These are phyloP conservation scores for Ursus arctos DNA, from an alignment of 2,113 vertebrate species.

Conservation along the genomic window DNA sequence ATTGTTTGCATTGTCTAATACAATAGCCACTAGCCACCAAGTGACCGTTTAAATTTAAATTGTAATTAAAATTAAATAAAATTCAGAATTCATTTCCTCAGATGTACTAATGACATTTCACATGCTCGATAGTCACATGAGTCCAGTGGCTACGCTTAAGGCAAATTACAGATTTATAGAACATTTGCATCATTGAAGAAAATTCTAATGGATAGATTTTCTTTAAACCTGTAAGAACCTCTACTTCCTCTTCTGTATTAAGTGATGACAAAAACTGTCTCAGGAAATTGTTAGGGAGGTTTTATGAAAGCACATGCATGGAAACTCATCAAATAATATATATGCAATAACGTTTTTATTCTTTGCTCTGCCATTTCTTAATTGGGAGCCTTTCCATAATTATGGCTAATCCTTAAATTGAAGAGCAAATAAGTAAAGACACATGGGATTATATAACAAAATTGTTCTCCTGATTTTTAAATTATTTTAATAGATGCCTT, in stretches of 20 bases:
- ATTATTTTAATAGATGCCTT: not conserved
- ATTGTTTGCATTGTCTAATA: not conserved
- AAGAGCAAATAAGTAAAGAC: not conserved
- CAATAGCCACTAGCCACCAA: not conserved
- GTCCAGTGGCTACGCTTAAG: not conserved
- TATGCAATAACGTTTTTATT: not conserved
- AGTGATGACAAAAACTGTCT: not conserved
- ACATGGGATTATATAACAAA: not conserved
- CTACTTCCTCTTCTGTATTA: not conserved
- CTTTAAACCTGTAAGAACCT: not conserved
- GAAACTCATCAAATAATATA: not conserved
- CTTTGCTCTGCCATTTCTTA: not conserved
- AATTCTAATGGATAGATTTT: not conserved
- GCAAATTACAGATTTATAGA: not conserved
- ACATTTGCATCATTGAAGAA: not conserved
- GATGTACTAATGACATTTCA: not conserved
- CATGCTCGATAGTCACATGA: not conserved
- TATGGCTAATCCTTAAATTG: not conserved
- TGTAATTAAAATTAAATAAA: not conserved
- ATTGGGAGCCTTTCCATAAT: not conserved
- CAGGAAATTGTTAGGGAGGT: not conserved
- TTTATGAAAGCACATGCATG: not conserved
- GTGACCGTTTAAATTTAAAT: not conserved
- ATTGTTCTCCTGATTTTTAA: not conserved
- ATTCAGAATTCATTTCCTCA: not conserved